A percentile compares a stretch with the other conserved stretches of the same genome.
Conservation (phyloP, 2,888 invertebrate genomes). For the Clivina fossor region DNA sequence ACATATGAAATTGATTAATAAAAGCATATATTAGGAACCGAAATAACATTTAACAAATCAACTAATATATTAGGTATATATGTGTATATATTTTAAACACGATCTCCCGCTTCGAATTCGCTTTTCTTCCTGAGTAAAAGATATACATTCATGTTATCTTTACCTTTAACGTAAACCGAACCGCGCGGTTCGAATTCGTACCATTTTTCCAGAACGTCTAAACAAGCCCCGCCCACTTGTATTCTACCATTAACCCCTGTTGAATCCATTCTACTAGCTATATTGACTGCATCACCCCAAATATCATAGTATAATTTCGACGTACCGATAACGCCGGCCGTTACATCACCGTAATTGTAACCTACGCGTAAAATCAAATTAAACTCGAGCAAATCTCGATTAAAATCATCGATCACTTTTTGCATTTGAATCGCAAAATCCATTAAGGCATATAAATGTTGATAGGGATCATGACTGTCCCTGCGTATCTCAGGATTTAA, state of each 20-base stretch:
- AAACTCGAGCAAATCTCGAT: slow-evolving; percentile 86
- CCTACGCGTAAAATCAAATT: slow-evolving; percentile 85
- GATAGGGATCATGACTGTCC: slow-evolving; percentile 67
- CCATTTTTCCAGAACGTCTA: slow-evolving; percentile 66
- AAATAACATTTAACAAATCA: slow-evolving; percentile 12
- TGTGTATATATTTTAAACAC: slow-evolving; percentile 10
- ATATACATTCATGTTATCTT: slow-evolving; percentile 92
- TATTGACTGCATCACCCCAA: slow-evolving; percentile 98
- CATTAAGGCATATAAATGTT: slow-evolving; percentile 84
- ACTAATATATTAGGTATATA: background rate
- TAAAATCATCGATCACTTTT: slow-evolving; percentile 82
- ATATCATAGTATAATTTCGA: slow-evolving; percentile 96
- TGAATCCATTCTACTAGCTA: slow-evolving; percentile 96
- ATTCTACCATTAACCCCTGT: slow-evolving; percentile 87
- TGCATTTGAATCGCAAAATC: slow-evolving; percentile 94
- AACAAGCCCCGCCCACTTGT: slow-evolving; percentile 77
- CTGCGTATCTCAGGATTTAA: slow-evolving; percentile 79
- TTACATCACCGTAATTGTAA: slow-evolving; percentile 92
- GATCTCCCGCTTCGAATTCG: slow-evolving; percentile 15
- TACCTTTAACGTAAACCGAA: slow-evolving; percentile 94
- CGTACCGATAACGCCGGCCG: slow-evolving; percentile 95
- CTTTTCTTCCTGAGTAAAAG: slow-evolving; percentile 63
- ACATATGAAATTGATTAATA: slow-evolving; percentile 22
- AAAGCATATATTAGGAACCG: slow-evolving; percentile 30
- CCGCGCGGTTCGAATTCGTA: slow-evolving; percentile 93